Percentiles rank a stretch among this genome's conserved stretches.
Evolutionary conservation across 2,113 vertebrate species (phyloP).

Genomic region (Silurus asotus): DNA sequence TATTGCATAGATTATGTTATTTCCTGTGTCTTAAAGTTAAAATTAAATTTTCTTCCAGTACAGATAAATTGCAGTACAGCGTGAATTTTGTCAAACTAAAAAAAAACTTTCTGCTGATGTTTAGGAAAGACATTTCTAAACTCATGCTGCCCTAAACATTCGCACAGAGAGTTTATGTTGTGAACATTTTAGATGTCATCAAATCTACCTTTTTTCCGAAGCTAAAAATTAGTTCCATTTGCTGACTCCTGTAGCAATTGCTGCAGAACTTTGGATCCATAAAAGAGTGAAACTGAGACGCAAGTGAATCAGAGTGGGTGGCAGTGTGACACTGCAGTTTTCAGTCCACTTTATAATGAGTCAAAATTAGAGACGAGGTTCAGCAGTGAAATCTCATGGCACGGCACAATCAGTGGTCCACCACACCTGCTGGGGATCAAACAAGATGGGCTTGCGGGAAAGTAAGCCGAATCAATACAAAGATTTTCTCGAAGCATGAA

Average conservation of each 20-base stretch:
- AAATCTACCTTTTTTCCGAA: constrained; percentile 55
- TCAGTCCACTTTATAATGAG: constrained; percentile 39
- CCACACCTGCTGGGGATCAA: constrained; percentile 51
- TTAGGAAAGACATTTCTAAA: constrained; percentile 67
- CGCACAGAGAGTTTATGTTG: constrained; percentile 62
- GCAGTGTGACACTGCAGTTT: constrained; percentile 29
- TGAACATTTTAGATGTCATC: constrained; percentile 66
- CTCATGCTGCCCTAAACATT: constrained; percentile 65
- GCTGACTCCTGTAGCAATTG: constrained; percentile 19
- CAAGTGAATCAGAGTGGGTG: constrained; percentile 34
- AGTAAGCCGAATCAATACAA: constrained; percentile 18
- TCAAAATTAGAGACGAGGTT: constrained; percentile 45
- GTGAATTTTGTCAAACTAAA: constrained; percentile 50
- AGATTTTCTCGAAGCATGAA: constrained; percentile 9
- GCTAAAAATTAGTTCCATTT: constrained; percentile 67
- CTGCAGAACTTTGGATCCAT: constrained; percentile 36
- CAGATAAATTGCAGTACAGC: constrained; percentile 42
- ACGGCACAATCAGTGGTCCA: constrained; percentile 49
- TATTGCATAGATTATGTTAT: not conserved
- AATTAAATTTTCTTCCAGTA: constrained; percentile 30
- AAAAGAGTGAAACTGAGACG: constrained; percentile 42
- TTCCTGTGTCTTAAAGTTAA: not conserved
- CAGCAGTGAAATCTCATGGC: constrained; percentile 48
- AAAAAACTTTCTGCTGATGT: constrained; percentile 49
- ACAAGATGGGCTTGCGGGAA: constrained; percentile 22